Percentiles rank a stretch among this genome's conserved stretches.
Evolutionary conservation across 2,797 vertebrate genomes (phyloP).

Genomic region (Chloroceryle inda): DNA sequence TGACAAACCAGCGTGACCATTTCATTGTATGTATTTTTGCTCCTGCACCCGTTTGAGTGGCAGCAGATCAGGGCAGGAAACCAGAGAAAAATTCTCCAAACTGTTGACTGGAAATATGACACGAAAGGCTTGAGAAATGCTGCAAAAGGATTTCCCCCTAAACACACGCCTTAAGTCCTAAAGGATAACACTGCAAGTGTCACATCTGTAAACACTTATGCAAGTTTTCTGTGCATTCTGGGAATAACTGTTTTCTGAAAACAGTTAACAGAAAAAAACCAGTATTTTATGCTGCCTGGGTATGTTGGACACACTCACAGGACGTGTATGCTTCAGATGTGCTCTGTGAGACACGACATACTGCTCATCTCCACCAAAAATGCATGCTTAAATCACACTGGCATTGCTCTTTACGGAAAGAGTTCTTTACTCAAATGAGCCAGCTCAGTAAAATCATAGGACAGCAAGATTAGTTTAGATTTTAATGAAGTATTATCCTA

Average conservation of each 20-base stretch:
- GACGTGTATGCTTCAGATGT: fast-evolving
- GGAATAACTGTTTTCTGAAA: background rate
- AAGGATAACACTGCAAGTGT: background rate
- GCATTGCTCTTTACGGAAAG: too few relatives aligned
- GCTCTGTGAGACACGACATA: background rate
- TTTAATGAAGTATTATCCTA: background rate
- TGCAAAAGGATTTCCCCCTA: background rate
- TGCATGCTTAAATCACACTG: fast-evolving
- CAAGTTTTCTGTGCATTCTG: background rate
- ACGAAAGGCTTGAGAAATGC: background rate
- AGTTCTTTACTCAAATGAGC: background rate
- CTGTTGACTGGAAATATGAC: background rate
- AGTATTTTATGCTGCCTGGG: fast-evolving
- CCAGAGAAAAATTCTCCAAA: background rate
- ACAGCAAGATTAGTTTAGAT: background rate
- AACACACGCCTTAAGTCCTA: background rate
- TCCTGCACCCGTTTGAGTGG: background rate
- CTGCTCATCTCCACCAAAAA: background rate
- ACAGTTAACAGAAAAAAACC: background rate
- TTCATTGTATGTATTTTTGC: background rate
- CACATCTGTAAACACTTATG: background rate
- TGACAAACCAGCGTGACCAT: background rate
- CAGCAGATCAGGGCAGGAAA: background rate
- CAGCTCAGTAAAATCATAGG: background rate
- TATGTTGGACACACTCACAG: background rate